These are phyloP conservation scores for Globia sparganii DNA, from an alignment of 2,888 invertebrate species.

Conservation along the genomic window DNA sequence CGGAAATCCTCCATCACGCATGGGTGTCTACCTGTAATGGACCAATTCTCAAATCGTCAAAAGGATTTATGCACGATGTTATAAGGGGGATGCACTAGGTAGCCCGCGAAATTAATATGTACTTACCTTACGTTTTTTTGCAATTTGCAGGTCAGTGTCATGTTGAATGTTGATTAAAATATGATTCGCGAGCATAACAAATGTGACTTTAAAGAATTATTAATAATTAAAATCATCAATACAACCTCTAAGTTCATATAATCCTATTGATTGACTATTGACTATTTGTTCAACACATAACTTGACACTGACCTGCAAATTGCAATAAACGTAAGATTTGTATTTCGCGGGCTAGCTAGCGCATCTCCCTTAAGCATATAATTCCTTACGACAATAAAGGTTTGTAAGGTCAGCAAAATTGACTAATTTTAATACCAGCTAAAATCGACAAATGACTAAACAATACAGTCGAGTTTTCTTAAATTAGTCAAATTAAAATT, in stretches of 20 bases:
- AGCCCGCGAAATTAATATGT: background rate
- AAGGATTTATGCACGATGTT: background rate
- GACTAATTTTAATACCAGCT: background rate
- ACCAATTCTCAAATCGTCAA: background rate
- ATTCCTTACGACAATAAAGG: background rate
- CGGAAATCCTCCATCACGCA: constrained; percentile 89
- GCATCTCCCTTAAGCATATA: background rate
- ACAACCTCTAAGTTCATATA: too few relatives aligned
- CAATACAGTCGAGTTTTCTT: background rate
- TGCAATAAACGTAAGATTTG: background rate
- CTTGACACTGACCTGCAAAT: too few relatives aligned
- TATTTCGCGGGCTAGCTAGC: background rate
- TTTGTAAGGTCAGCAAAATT: background rate
- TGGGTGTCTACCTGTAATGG: constrained; percentile 80
- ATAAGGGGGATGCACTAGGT: background rate
- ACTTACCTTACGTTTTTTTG: too few relatives aligned
- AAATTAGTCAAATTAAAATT: background rate
- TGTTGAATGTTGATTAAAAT: too few relatives aligned
- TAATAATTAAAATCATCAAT: too few relatives aligned
- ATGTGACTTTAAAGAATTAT: too few relatives aligned
- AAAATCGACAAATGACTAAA: background rate
- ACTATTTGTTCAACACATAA: too few relatives aligned
- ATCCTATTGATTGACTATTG: too few relatives aligned
- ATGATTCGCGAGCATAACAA: too few relatives aligned
- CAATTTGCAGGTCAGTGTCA: too few relatives aligned